Base-by-base conservation (phyloP, 1,140 invertebrate species). In the Helicoverpa armigera region DNA sequence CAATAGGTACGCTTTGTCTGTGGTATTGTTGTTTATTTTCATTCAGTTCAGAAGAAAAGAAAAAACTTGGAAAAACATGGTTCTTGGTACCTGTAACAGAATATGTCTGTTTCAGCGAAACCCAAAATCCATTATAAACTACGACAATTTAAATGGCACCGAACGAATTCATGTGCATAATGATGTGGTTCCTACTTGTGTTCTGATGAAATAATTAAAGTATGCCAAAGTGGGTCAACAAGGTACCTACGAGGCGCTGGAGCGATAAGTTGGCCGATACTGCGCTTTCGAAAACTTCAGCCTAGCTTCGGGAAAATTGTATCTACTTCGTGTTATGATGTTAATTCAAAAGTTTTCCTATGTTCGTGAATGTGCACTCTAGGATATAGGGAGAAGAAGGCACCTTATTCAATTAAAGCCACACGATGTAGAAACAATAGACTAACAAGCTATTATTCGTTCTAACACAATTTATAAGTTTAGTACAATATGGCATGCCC, bases 151-250 rank as follows among this genome's bases (percentile, higher is more conserved):
- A 9, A 43, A 43, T 23, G 23, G 23, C 35, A 43, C 35, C 9
- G 35, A 43, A 43, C 35, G 35, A 43, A 43, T 43, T 43, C 35
- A 43, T 43, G 35, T 43, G 35, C 35, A 43, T 7, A 43, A 43
- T 13, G 43, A 50, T 51, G 13, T 5, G n/a, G 43, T 58, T 58
- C 16, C 43, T 72, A n/a, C 69, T 53, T 53, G 31, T 54, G 50
- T 70, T 53, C 50, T 56, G 31, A 74, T 76, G 14, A 61, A 77
- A 76, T 80, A 80, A 80, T 73, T 73, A 67, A 78, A 72, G 76
- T 65, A 63, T 29, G 53, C n/a, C 35, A 76, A 83, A 83, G 48
- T 84, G 56, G 83, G 83, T 84, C 83, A 84, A 81, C 67, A 81
- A 51, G 43, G 65, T 69, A 69, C 67, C 74, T 56, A 51, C 31